phyloP scores from a whole-genome alignment of 2,113 vertebrate species.

The Gorsachius goisagi region DNA sequence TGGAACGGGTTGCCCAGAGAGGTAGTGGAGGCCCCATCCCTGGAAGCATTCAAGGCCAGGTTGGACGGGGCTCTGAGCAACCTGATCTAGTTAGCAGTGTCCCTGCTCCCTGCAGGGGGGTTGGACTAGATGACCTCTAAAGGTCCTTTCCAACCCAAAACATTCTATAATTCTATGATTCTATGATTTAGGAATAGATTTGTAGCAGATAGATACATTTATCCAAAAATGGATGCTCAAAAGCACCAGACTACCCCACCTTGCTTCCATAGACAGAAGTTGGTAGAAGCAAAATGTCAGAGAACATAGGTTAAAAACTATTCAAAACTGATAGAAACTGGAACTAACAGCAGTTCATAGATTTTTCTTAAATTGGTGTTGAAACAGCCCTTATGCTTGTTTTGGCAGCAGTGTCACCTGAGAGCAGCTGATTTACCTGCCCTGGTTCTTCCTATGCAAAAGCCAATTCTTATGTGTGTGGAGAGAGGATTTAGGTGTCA shows the following conservation, averaged over 20 bases:
- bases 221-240: not conserved
- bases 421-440: not conserved
- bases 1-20: too few relatives aligned
- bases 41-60: too few relatives aligned
- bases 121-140: too few relatives aligned
- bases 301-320: not conserved
- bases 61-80: too few relatives aligned
- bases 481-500: not conserved
- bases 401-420: not conserved
- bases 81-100: too few relatives aligned
- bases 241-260: not conserved
- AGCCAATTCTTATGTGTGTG: rapidly evolving
- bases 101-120: too few relatives aligned
- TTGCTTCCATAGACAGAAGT: not conserved
- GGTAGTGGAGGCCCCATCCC: too few relatives aligned
- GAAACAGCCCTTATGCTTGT: not conserved
- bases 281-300: not conserved
- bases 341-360: not conserved
- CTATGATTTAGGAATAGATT: not conserved
- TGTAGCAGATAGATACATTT: not conserved
- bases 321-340: not conserved
- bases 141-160: too few relatives aligned
- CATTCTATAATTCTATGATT: too few relatives aligned
- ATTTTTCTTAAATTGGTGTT: not conserved
- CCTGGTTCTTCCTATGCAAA: not conserved